Base-by-base conservation (phyloP, 2,797 vertebrate genomes). In the Sebastolobus altivelis region DNA sequence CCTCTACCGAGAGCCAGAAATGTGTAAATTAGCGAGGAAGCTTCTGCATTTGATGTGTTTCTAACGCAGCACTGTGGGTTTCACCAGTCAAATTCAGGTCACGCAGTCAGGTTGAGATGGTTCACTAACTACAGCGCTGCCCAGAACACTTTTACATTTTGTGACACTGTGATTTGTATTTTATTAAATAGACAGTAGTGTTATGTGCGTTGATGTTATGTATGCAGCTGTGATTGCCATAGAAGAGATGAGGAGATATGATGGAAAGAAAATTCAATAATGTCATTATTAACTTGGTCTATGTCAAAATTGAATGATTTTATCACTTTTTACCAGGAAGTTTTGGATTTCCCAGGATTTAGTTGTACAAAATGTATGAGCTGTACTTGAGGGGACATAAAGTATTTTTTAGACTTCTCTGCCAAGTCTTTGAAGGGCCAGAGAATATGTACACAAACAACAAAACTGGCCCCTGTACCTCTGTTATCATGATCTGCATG, bases 11-110 rank as follows among this genome's bases (percentile, higher is more conserved):
- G 79, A 83, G 79, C 63, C 66, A 77, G 52, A 79, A 67, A 87
- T 29, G 82, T 84, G 77, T 84, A 69, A 88, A 89, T 84, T 56
- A 83, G 75, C 22, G n/a, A 22, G 25, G 71, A 83, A 58, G 72
- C 72, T 10, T 69, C 37, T 62, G 67, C 27, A 54, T 81, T 71
- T 60, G 27, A 72, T 61, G 56, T 65, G 11, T 70, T 72, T 82
- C 61, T 61, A 38, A 72, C n/a, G 11, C 37, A 59, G 46, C 65
- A 14, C 29, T 18, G 43, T 37, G 52, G 13, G 11, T 74, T 80
- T 80, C 27, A 70, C 27, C 49, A 71, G 27, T 75, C 37, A 46
- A 61, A 78, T 33, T 75, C 43, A 60, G 59, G 38, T 56, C 52
- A 60, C 2, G 4, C n/a, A 6, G 11, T 65, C 35, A 58, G 67